These are phyloP conservation scores for Trissolcus brochymenae DNA, from an alignment of 2,888 invertebrate species.

Conservation along the genomic window DNA sequence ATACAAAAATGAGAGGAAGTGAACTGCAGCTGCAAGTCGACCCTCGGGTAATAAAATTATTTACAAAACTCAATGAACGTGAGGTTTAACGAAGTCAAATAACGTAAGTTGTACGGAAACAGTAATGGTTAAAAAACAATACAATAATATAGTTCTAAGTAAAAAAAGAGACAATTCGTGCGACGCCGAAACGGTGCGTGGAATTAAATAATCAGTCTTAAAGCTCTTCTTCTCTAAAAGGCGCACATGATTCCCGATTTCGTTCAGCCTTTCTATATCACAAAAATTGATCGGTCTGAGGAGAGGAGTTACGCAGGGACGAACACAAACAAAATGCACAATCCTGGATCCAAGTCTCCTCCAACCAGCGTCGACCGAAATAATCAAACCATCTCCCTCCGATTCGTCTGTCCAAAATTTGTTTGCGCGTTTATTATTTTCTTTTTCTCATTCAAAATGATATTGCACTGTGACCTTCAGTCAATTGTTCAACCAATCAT, in stretches of 20 bases:
- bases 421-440: background rate
- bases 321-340: constrained; percentile 46
- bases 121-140: constrained; percentile 14
- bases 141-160: constrained; percentile 35
- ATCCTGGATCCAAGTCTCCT: constrained; percentile 33
- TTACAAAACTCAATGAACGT: constrained; percentile 17
- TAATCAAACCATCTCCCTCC: background rate
- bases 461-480: constrained; percentile 23
- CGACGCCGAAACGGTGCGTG: constrained; percentile 50
- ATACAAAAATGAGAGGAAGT: too few species aligned
- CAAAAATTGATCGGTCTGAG: constrained; percentile 44
- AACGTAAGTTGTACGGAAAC: constrained; percentile 8
- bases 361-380: constrained; percentile 21
- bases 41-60: constrained; percentile 11
- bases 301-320: constrained; percentile 26
- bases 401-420: background rate
- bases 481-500: constrained; percentile 28
- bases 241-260: constrained; percentile 46
- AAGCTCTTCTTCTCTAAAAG: constrained; percentile 54
- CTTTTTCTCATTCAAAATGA: background rate
- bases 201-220: constrained; percentile 59
- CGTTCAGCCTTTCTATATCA: constrained; percentile 56
- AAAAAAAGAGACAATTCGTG: constrained; percentile 55
- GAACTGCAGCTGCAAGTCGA: constrained; percentile 5
- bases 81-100: constrained; percentile 6